Conservation (phyloP, 1,140 invertebrate genomes). For the Drosophila lacertosa region DNA sequence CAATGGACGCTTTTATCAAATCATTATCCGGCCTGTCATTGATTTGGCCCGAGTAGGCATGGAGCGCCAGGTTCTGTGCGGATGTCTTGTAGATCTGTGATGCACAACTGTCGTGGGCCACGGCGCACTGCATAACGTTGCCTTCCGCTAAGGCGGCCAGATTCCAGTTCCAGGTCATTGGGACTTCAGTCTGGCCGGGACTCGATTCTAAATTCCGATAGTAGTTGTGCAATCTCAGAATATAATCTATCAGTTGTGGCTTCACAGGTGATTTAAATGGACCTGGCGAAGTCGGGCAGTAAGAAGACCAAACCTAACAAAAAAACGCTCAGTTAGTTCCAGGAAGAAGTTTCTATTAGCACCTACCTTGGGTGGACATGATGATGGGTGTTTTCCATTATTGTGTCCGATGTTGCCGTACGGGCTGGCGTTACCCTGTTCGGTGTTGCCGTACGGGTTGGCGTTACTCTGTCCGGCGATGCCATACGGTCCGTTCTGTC, state of each 20-base stretch:
- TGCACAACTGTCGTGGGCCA: not conserved
- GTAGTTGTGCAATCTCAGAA: conserved; percentile 3
- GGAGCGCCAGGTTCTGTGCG: conserved; percentile 2
- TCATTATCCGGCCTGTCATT: not conserved
- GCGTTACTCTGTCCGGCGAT: no score
- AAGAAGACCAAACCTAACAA: not conserved
- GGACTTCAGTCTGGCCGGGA: not conserved
- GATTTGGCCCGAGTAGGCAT: not conserved
- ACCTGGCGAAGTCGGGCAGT: not conserved
- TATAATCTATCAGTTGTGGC: not conserved
- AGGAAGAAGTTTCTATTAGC: no score
- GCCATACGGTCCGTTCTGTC: no score
- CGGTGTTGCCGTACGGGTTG: no score
- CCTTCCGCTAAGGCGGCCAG: not conserved
- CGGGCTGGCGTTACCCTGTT: no score
- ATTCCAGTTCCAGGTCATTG: not conserved
- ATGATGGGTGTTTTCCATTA: no score
- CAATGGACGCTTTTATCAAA: not conserved
- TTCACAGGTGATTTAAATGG: not conserved
- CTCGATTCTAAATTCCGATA: not conserved
- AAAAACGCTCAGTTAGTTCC: not conserved
- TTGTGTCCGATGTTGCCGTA: no score
- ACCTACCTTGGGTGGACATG: no score
- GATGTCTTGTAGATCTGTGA: not conserved
- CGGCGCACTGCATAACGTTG: conserved; percentile 3